phyloP scores from a whole-genome alignment of 53 echinoderm and acorn worm genomes.

The Echinarachnius parma region DNA sequence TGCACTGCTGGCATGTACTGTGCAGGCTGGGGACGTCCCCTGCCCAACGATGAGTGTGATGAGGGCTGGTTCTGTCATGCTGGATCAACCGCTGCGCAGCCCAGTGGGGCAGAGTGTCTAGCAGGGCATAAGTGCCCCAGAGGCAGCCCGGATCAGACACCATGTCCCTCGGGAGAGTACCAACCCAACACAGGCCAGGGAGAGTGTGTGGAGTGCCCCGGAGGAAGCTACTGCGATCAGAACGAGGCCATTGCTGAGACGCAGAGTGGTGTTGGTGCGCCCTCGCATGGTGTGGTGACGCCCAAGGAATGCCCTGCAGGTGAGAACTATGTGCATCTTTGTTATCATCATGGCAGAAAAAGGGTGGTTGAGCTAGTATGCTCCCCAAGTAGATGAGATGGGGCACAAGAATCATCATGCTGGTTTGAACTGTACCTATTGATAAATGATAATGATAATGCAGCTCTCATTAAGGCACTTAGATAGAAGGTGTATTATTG shows the following conservation, averaged over 20 bases:
- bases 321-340: slow-evolving; percentile 8
- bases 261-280: slow-evolving; percentile 88
- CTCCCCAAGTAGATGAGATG: no score
- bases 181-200: slow-evolving; percentile 86
- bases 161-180: slow-evolving; percentile 85
- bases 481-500: no score
- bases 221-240: slow-evolving; percentile 88
- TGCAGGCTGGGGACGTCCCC: slow-evolving; percentile 80
- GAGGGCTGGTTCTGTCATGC: slow-evolving; percentile 93
- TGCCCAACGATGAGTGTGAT: slow-evolving; percentile 88
- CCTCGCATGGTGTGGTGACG: slow-evolving; percentile 95
- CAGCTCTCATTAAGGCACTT: no score
- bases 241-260: slow-evolving; percentile 94
- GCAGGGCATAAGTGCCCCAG: slow-evolving; percentile 83
- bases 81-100: slow-evolving; percentile 90
- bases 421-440: no score
- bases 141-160: slow-evolving; percentile 79
- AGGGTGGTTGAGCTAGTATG: no score
- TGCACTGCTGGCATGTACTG: slow-evolving; percentile 95
- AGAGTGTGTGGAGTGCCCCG: slow-evolving; percentile 81
- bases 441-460: no score
- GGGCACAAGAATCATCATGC: no score
- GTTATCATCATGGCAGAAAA: no score
- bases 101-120: slow-evolving; percentile 75
- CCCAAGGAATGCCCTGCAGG: slow-evolving; percentile 96